Percentiles rank a stretch among this genome's conserved stretches.
phyloP scores from a whole-genome alignment of 2,797 vertebrate genomes.

The Alauda arvensis region DNA sequence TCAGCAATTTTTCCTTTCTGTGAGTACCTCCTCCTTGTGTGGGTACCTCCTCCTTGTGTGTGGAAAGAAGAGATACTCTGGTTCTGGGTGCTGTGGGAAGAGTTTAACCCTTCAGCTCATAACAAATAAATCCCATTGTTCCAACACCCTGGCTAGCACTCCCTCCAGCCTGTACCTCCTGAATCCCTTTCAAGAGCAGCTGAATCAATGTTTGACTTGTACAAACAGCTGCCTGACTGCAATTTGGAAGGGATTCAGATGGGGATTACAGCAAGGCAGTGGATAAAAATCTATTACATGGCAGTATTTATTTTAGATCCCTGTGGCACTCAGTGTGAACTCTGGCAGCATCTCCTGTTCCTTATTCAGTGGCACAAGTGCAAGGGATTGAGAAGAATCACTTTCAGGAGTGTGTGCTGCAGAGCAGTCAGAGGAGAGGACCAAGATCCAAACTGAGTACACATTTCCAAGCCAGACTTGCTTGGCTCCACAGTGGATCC shows the following conservation, averaged over 20 bases:
- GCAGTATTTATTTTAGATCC: slow-evolving; percentile 62
- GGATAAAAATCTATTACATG: slow-evolving; percentile 66
- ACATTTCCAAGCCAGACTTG: not conserved
- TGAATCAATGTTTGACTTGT: slow-evolving; percentile 71
- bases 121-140: slow-evolving; percentile 29
- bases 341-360: slow-evolving; percentile 6
- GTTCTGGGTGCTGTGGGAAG: not conserved
- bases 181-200: slow-evolving; percentile 47
- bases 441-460: not conserved
- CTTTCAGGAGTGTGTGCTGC: not conserved
- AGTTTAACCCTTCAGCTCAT: slow-evolving; percentile 59
- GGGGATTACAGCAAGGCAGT: slow-evolving; percentile 57
- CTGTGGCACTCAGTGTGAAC: slow-evolving; percentile 15
- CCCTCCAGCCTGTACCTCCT: not conserved
- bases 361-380: slow-evolving; percentile 22
- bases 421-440: not conserved
- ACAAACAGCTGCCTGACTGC: slow-evolving; percentile 49
- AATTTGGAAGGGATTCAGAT: slow-evolving; percentile 65
- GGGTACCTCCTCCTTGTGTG: not conserved
- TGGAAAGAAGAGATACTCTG: slow-evolving; percentile 7
- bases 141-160: not conserved
- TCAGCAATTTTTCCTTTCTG: slow-evolving; percentile 48
- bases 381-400: not conserved
- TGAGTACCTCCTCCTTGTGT: not conserved
- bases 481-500: not conserved